phyloP scores from a whole-genome alignment of 2,888 invertebrate species.

The Drosophila quasianomalipes region DNA sequence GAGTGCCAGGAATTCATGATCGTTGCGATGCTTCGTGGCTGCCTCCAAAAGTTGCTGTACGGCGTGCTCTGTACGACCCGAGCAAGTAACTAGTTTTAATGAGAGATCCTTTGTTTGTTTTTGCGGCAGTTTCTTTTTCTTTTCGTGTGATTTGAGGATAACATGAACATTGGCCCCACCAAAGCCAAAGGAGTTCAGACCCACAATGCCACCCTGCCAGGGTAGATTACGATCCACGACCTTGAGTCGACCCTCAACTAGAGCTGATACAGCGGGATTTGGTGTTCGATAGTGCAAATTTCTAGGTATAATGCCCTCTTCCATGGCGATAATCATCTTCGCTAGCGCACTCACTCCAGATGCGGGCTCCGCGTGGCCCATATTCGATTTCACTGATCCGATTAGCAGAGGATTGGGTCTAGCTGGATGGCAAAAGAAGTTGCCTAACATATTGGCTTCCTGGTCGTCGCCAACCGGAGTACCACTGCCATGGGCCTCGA shows the following conservation, averaged over 20 bases:
- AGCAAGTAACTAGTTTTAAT: constrained; percentile 89
- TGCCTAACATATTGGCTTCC: constrained; percentile 97
- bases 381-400: constrained; percentile 99
- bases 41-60: constrained; percentile 89
- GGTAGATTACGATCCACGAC: constrained; percentile 93
- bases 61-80: constrained; percentile 94
- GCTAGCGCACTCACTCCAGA: constrained; percentile 96
- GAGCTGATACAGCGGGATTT: constrained; percentile 95
- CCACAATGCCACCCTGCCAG: constrained; percentile 96
- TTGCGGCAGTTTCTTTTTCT: constrained; percentile 87
- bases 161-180: constrained; percentile 98
- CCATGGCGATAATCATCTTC: constrained; percentile 97
- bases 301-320: constrained; percentile 93
- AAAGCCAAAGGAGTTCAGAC: constrained; percentile 99
- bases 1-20: constrained; percentile 91
- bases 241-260: constrained; percentile 94
- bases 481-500: constrained; percentile 99
- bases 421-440: constrained; percentile 92
- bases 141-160: constrained; percentile 92
- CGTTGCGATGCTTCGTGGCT: constrained; percentile 87
- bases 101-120: constrained; percentile 8
- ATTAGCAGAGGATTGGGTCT: constrained; percentile 92
- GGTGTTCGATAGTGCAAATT: constrained; percentile 96
- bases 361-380: constrained; percentile 99
- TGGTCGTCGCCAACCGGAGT: constrained; percentile 99